Evolutionary conservation across 2,113 vertebrate species (phyloP).

Genomic region (Nyctereutes procyonoides): DNA sequence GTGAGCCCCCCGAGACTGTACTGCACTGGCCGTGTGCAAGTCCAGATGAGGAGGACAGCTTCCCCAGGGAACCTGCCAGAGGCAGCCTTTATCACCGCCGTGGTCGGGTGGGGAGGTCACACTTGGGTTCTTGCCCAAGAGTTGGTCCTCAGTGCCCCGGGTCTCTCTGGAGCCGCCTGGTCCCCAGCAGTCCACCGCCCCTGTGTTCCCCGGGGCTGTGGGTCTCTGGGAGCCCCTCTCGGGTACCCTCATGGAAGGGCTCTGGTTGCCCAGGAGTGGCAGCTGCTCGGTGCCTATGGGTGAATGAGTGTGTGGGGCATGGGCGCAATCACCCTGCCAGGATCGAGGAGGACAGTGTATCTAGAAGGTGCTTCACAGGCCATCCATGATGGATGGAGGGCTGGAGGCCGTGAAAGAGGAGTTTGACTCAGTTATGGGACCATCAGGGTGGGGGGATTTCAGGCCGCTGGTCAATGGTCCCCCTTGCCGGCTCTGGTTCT

Average conservation of each 20-base stretch:
- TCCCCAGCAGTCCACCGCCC: not conserved
- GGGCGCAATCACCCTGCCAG: not conserved
- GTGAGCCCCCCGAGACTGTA: not conserved
- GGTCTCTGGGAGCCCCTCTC: not conserved
- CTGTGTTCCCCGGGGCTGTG: not conserved
- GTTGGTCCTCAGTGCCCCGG: not conserved
- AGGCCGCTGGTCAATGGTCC: not conserved
- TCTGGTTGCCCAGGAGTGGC: not conserved
- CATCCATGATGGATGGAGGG: accelerated
- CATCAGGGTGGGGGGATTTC: not conserved
- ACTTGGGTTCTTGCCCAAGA: not conserved
- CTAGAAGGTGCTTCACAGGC: not conserved
- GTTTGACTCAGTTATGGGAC: not conserved
- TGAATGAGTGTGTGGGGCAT: accelerated
- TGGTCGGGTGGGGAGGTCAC: not conserved
- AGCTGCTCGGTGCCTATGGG: not conserved
- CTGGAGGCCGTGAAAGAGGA: not conserved
- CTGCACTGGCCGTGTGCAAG: accelerated
- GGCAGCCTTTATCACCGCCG: too few species aligned
- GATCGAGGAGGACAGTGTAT: not conserved
- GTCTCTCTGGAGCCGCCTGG: not conserved
- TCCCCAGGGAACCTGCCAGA: not conserved
- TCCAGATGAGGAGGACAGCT: not conserved
- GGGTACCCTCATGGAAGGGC: not conserved
- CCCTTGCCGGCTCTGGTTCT: not conserved